Evolutionary conservation across 2,113 vertebrate genomes (phyloP).

Genomic region (Tinamus guttatus): DNA sequence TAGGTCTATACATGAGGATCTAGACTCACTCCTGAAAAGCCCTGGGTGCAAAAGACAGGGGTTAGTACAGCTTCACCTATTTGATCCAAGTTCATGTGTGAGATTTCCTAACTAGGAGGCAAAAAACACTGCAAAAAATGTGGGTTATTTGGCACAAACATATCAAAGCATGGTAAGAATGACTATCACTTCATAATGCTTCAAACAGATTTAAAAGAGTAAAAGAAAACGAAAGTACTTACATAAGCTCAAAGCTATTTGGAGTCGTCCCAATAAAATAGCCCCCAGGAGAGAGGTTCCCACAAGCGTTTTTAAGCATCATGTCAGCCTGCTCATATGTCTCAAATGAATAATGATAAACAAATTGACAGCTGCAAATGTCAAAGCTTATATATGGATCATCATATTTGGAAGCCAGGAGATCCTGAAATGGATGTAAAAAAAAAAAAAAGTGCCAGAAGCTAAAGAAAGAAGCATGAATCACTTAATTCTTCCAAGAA

Average conservation of each 20-base stretch:
- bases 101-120: not conserved
- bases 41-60: not conserved
- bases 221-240: constrained; percentile 66
- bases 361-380: constrained; percentile 97
- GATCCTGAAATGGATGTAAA: constrained; percentile 81
- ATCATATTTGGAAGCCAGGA: constrained; percentile 84
- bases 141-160: not conserved
- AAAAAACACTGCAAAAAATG: not conserved
- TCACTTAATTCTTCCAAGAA: not conserved
- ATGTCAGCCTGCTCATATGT: constrained; percentile 89
- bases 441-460: not conserved
- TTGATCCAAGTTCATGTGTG: not conserved
- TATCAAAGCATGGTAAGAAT: not conserved
- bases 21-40: not conserved
- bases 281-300: constrained; percentile 89
- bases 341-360: constrained; percentile 97
- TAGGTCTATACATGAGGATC: not conserved
- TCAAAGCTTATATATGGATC: constrained; percentile 85
- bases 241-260: constrained; percentile 94
- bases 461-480: not conserved
- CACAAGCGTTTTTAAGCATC: constrained; percentile 97
- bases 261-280: constrained; percentile 98
- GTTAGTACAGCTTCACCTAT: not conserved
- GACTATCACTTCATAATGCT: not conserved
- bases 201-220: not conserved